phyloP scores from a whole-genome alignment of 2,113 vertebrate genomes.

The Paralichthys olivaceus region DNA sequence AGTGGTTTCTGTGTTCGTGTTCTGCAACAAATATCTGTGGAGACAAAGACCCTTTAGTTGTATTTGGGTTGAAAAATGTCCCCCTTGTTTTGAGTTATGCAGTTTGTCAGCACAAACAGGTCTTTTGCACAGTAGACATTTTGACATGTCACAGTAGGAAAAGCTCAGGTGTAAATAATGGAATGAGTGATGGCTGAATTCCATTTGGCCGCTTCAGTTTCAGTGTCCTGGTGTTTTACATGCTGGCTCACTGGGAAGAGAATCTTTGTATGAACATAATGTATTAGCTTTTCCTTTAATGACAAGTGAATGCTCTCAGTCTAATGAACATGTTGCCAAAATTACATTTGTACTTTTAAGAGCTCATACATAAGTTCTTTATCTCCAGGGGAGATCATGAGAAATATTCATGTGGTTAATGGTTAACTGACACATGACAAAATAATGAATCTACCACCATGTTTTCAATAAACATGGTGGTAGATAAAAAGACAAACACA shows the following conservation, averaged over 20 bases:
- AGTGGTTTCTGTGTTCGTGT: conserved; percentile 15
- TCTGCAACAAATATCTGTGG: conserved; percentile 11
- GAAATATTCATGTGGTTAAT: background rate
- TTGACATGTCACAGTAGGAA: conserved; percentile 2
- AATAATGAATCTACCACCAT: background rate
- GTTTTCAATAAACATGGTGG: background rate
- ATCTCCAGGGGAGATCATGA: background rate
- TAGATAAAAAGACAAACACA: background rate
- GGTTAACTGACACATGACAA: background rate
- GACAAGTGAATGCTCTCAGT: background rate
- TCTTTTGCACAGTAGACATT: background rate
- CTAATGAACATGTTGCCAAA: too few relatives aligned
- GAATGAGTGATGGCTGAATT: background rate
- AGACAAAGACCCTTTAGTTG: conserved; percentile 32
- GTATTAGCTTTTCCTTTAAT: background rate
- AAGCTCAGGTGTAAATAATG: conserved; percentile 6
- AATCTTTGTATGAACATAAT: background rate
- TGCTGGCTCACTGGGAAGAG: background rate
- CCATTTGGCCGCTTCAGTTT: conserved; percentile 1
- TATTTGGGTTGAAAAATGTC: background rate
- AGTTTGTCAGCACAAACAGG: background rate
- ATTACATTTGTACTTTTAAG: too few relatives aligned
- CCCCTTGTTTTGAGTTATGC: conserved; percentile 6
- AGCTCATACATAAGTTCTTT: background rate
- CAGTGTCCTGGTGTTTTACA: background rate